Conservation (phyloP, 2,888 invertebrate genomes). For the Sminthurinus aureus region DNA sequence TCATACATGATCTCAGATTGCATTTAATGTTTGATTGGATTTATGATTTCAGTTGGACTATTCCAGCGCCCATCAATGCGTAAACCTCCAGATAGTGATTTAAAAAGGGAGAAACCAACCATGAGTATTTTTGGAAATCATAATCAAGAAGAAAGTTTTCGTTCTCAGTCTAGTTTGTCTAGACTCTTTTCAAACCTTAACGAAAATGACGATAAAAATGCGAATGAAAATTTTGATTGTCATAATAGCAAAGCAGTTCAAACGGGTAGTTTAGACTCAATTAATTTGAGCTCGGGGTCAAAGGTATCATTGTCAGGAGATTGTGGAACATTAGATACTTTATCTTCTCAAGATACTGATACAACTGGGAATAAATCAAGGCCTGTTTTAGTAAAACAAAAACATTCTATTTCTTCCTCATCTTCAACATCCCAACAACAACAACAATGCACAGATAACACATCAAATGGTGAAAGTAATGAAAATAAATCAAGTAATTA, state of each 20-base stretch:
- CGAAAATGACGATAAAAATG: slow-evolving; percentile 23
- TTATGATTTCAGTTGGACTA: slow-evolving; percentile 66
- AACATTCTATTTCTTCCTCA: slow-evolving; percentile 78
- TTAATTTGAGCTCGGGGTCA: slow-evolving; percentile 39
- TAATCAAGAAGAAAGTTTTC: slow-evolving; percentile 7
- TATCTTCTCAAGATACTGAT: slow-evolving; percentile 15
- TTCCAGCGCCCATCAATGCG: slow-evolving; percentile 67
- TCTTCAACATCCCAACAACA: not conserved
- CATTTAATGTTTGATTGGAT: slow-evolving; percentile 71
- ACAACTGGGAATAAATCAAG: slow-evolving; percentile 35
- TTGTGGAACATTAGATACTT: slow-evolving; percentile 6
- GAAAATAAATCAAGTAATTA: not conserved
- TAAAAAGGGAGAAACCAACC: slow-evolving; percentile 22
- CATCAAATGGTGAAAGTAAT: not conserved
- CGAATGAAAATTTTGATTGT: slow-evolving; percentile 40
- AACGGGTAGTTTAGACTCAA: slow-evolving; percentile 56
- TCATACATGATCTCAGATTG: not conserved
- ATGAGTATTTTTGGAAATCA: not conserved
- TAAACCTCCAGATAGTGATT: slow-evolving; percentile 47
- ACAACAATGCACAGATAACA: not conserved
- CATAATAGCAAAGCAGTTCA: slow-evolving; percentile 53
- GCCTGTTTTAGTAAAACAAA: slow-evolving; percentile 84
- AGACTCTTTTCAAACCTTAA: slow-evolving; percentile 19
- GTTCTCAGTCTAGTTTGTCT: slow-evolving; percentile 41
- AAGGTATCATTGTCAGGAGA: not conserved